Conservation (phyloP, 2,888 invertebrate genomes). For the Patella pellucida region DNA sequence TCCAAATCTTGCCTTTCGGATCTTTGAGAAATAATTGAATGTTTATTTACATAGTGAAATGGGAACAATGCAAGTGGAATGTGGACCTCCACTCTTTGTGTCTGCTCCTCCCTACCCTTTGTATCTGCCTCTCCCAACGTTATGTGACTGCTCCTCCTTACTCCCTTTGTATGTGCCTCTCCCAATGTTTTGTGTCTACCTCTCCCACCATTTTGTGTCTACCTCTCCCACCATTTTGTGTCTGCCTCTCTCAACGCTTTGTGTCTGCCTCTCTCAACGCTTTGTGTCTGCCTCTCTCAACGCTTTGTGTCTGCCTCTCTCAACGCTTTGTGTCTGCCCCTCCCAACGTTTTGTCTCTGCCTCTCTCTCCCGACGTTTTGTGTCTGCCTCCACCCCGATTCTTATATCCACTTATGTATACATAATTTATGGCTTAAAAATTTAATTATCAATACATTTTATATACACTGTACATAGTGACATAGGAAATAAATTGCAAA, state of each 20-base stretch:
- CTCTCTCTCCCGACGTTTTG: not conserved
- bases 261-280: not conserved
- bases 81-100: constrained; percentile 3
- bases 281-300: not conserved
- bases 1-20: too few relatives aligned
- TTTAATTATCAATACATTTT: too few relatives aligned
- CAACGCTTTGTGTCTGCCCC: constrained; percentile 9
- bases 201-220: not conserved
- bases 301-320: constrained; percentile 1
- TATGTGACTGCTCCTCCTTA: not conserved
- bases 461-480: too few relatives aligned
- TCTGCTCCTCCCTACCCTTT: not conserved
- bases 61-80: too few relatives aligned
- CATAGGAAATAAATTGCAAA: too few relatives aligned
- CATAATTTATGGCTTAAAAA: too few relatives aligned
- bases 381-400: not conserved
- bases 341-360: not conserved
- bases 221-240: not conserved
- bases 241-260: not conserved
- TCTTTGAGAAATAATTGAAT: too few relatives aligned
- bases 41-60: too few relatives aligned
- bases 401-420: too few relatives aligned
- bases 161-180: constrained; percentile 4
- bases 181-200: not conserved
- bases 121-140: not conserved